Conservation (phyloP, 2,888 invertebrate species). For the Drosophila neutralis region DNA sequence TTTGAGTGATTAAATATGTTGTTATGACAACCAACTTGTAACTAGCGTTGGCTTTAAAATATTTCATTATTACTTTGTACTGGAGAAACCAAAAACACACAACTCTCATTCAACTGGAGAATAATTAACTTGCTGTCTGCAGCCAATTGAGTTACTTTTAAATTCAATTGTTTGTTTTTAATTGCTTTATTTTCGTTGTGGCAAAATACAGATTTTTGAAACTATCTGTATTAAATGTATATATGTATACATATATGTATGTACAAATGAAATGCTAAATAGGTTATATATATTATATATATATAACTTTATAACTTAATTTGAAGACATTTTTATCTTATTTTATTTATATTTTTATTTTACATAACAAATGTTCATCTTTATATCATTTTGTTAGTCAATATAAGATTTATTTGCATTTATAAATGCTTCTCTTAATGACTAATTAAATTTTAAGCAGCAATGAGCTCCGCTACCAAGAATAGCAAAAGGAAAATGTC, state of each 20-base stretch:
- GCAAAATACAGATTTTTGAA: neutral
- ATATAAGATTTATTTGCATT: neutral
- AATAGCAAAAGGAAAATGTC: neutral
- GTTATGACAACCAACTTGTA: neutral
- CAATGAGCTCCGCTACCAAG: neutral
- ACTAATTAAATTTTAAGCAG: neutral
- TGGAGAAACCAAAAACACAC: neutral
- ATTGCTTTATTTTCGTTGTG: neutral
- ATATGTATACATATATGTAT: too few species aligned
- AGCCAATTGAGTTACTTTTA: neutral
- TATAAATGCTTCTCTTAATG: neutral
- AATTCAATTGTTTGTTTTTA: neutral
- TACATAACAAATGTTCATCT: neutral
- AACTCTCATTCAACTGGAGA: neutral
- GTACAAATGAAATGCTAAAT: too few species aligned
- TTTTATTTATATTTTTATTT: too few species aligned
- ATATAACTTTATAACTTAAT: too few species aligned
- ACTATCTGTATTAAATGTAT: neutral
- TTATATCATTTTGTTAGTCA: neutral
- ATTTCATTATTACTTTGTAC: neutral
- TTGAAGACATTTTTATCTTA: too few species aligned
- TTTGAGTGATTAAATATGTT: neutral
- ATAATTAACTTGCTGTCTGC: neutral
- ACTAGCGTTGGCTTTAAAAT: neutral
- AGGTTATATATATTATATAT: too few species aligned